These are phyloP conservation scores for Pollenia labialis DNA, from an alignment of 2,888 invertebrate genomes.

Conservation along the genomic window DNA sequence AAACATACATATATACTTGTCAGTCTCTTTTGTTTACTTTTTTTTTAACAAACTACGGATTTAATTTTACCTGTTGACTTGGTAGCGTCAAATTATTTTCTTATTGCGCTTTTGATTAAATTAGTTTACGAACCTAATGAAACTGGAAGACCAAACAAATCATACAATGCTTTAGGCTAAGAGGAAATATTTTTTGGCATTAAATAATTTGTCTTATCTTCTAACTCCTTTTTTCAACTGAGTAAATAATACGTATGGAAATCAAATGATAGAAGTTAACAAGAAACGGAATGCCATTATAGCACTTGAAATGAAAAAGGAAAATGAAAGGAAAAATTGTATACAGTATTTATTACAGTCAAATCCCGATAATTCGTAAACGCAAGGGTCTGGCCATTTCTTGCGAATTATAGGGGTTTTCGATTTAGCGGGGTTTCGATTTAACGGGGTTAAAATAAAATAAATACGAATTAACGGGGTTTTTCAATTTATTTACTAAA, in stretches of 20 bases:
- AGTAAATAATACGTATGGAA: too few relatives aligned
- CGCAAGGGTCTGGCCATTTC: too few relatives aligned
- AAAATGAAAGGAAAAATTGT: background rate
- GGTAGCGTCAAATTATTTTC: background rate
- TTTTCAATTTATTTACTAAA: too few relatives aligned
- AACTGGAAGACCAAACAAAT: background rate
- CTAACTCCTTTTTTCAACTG: too few relatives aligned
- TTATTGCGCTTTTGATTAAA: constrained; percentile 14
- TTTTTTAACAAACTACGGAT: constrained; percentile 16
- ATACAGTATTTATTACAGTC: constrained; percentile 17
- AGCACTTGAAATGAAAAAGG: background rate
- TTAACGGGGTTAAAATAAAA: too few relatives aligned
- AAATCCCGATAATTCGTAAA: too few relatives aligned
- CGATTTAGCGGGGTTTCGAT: too few relatives aligned
- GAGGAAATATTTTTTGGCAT: background rate
- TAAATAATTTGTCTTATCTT: background rate
- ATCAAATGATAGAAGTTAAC: background rate
- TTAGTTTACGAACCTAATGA: background rate
- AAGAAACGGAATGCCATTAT: background rate
- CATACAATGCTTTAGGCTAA: background rate
- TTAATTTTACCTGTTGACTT: constrained; percentile 46
- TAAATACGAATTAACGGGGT: too few relatives aligned
- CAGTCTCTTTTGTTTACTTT: background rate
- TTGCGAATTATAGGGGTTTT: too few relatives aligned
- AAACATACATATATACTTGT: background rate